A percentile compares a stretch with the other conserved stretches of the same genome.
phyloP scores from a whole-genome alignment of 2,113 vertebrate species.

The Himantopus leucocephalus region DNA sequence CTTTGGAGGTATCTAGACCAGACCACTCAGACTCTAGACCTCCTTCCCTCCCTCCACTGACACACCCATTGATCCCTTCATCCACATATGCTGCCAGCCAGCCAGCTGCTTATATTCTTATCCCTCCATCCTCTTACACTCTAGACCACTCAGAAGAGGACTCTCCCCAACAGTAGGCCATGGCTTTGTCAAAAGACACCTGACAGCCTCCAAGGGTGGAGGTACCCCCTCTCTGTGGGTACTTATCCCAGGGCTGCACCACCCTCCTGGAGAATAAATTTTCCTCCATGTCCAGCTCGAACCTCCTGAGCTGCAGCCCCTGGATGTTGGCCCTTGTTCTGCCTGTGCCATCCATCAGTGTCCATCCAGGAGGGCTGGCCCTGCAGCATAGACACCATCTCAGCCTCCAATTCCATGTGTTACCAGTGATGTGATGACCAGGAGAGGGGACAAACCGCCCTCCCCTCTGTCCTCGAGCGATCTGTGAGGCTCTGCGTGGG shows the following conservation, averaged over 20 bases:
- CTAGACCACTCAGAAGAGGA: neutral
- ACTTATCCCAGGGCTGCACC: neutral
- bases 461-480: neutral
- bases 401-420: neutral
- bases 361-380: neutral
- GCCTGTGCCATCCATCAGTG: accelerated
- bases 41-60: too few relatives aligned
- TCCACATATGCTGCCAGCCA: too few relatives aligned
- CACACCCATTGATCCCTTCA: too few relatives aligned
- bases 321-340: neutral
- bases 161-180: neutral
- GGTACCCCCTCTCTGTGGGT: neutral
- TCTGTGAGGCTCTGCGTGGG: neutral
- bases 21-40: too few relatives aligned
- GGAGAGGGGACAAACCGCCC: neutral
- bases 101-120: too few relatives aligned
- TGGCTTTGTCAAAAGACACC: neutral
- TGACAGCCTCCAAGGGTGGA: neutral
- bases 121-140: too few relatives aligned
- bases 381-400: neutral
- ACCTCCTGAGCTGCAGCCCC: neutral
- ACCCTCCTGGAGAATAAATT: neutral
- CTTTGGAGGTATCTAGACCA: neutral
- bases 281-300: accelerated
- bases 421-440: neutral